Conservation (phyloP, 1,140 invertebrate genomes). For the Papilio machaon region DNA sequence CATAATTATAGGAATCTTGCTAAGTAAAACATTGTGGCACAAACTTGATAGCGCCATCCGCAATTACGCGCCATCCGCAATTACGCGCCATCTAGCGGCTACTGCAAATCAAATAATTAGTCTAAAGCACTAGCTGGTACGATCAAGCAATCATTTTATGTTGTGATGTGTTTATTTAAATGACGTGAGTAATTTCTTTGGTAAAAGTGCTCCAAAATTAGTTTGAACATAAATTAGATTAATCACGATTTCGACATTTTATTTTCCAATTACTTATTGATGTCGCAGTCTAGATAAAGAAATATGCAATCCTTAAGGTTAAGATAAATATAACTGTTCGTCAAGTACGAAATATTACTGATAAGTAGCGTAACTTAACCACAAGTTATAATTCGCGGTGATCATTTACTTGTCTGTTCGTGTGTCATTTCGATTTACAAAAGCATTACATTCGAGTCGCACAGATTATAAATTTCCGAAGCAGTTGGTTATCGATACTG, state of each 20-base stretch:
- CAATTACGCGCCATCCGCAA: constrained; percentile 22
- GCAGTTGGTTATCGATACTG: constrained; percentile 13
- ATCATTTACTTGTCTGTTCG: not conserved
- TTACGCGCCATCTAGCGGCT: constrained; percentile 3
- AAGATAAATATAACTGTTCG: no score
- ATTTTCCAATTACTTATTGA: no score
- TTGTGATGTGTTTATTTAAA: constrained; percentile 71
- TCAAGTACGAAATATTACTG: not conserved
- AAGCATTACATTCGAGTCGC: not conserved
- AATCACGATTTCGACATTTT: not conserved
- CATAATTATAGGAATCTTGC: constrained; percentile 3
- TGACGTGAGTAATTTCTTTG: constrained; percentile 57
- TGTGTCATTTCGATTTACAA: not conserved
- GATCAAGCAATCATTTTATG: constrained; percentile 47
- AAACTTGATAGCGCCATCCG: constrained; percentile 14
- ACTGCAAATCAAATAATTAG: constrained; percentile 34
- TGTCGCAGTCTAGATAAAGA: no score
- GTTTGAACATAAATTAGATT: not conserved
- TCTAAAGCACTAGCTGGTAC: not conserved
- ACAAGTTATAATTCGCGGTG: not conserved
- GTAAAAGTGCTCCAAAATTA: not conserved
- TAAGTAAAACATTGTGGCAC: constrained; percentile 22
- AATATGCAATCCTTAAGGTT: no score
- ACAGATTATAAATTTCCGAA: constrained; percentile 16
- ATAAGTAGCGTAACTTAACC: not conserved